Base-by-base conservation (phyloP, 2,888 invertebrate genomes). In the Branchellion lobata region DNA sequence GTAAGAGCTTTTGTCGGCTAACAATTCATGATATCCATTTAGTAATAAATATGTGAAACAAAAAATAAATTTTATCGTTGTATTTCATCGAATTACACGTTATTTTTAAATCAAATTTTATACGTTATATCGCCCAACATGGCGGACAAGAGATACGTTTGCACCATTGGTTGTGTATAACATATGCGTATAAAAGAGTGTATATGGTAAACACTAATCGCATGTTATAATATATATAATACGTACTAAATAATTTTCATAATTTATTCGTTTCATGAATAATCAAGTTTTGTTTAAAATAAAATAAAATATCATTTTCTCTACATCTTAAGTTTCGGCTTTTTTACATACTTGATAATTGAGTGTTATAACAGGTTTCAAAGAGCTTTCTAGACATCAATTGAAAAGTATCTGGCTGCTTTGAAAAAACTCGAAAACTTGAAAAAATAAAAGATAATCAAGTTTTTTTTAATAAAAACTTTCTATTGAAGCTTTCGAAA, bases 131-230 rank as follows among this genome's bases (percentile, higher is more conserved):
- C 34, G 53, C 61, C 53, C 47, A 77, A 77, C 53, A 77, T 77
- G 77, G 77, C 77, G 77, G 77, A 36, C 65, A 65, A 53, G 57
- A 77, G 5, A 77, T 77, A 77, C 77, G 77, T 57, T 77, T 77
- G 51, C 75, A 47, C 75, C 51, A 75, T 75, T 75, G 40, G 31
- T 29, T 34, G 29, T 24, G 40, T 77, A 77, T 77, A 65, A n/a
- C 18, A 47, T 57, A n/a, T 40, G 61, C 21, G 61, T 57, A 57
- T 57, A n/a, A 57, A 57, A n/a, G 8, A 57, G 61, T 57, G n/a
- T 57, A 24, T 57, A 57, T 57, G 61, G 61, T 57, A 24, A 57
- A 57, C 21, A 57, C 61, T 57, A 57, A 57, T 57, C 61, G 61
- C 61, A n/a, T 57, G 61, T 57, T 57, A 57, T 57, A 57, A 57